Conservation (phyloP, 2,113 vertebrate species). For the Rhadina sibilatrix region DNA sequence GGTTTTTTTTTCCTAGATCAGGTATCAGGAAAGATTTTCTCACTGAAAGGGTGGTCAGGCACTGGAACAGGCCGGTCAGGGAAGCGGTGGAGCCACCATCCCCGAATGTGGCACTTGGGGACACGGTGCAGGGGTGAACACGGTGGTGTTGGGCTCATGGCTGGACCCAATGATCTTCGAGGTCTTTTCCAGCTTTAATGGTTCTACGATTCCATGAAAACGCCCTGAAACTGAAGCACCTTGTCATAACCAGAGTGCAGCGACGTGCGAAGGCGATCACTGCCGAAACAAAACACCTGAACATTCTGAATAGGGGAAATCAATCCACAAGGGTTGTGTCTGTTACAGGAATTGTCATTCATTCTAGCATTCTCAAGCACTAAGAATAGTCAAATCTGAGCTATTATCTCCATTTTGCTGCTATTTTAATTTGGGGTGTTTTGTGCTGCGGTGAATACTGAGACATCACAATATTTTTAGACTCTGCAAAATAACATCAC, state of each 20-base stretch:
- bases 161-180: rapidly evolving
- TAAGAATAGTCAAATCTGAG: background rate
- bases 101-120: background rate
- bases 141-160: background rate
- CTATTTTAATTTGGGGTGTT: background rate
- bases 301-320: background rate
- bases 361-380: background rate
- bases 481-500: background rate
- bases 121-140: background rate
- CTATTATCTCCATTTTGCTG: background rate
- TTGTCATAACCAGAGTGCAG: rapidly evolving
- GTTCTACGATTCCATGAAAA: background rate
- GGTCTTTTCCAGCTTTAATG: background rate
- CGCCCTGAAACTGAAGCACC: background rate
- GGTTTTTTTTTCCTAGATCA: background rate
- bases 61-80: rapidly evolving
- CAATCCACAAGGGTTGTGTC: background rate
- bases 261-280: background rate
- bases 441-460: background rate
- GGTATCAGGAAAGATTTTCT: background rate
- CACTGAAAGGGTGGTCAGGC: background rate
- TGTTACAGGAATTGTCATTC: background rate
- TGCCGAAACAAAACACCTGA: background rate
- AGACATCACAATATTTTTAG: background rate
- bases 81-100: background rate